Percentiles rank a stretch among this genome's conserved stretches.
These are phyloP conservation scores for Tetrao urogallus DNA, from an alignment of 2,113 vertebrate species.

Conservation along the genomic window DNA sequence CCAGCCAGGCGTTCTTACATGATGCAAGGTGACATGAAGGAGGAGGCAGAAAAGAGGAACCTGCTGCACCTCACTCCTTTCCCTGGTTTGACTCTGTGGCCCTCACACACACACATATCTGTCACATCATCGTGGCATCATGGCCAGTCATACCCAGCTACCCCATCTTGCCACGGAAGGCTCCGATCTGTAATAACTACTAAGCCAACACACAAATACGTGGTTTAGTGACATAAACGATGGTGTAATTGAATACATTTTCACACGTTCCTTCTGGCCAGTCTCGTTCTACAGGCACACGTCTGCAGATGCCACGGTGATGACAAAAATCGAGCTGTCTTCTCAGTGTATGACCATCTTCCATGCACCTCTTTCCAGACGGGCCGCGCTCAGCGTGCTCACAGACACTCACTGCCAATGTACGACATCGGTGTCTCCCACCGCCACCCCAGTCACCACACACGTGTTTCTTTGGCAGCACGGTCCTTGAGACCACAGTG, in stretches of 20 bases:
- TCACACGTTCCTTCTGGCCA: not conserved
- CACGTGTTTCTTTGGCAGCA: not conserved
- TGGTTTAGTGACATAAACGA: not conserved
- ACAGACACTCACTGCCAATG: not conserved
- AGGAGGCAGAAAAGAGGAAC: not conserved
- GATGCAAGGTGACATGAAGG: not conserved
- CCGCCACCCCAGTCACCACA: not conserved
- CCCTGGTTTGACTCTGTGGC: not conserved
- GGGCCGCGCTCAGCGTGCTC: not conserved
- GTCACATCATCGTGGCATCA: not conserved
- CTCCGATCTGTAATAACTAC: not conserved
- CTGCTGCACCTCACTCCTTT: not conserved
- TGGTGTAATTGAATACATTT: not conserved
- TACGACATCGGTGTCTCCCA: not conserved
- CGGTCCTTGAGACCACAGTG: not conserved
- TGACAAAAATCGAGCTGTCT: not conserved
- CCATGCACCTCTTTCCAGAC: not conserved
- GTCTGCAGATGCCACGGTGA: fast-evolving
- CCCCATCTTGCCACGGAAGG: not conserved
- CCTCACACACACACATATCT: not conserved
- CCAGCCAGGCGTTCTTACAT: not conserved
- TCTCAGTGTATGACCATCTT: not conserved
- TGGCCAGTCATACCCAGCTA: not conserved
- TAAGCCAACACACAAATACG: not conserved
- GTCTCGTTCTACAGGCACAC: not conserved